A percentile compares a stretch with the other conserved stretches of the same genome.
Evolutionary conservation across 2,797 vertebrate genomes (phyloP).

Genomic region (Periophthalmus magnuspinnatus): DNA sequence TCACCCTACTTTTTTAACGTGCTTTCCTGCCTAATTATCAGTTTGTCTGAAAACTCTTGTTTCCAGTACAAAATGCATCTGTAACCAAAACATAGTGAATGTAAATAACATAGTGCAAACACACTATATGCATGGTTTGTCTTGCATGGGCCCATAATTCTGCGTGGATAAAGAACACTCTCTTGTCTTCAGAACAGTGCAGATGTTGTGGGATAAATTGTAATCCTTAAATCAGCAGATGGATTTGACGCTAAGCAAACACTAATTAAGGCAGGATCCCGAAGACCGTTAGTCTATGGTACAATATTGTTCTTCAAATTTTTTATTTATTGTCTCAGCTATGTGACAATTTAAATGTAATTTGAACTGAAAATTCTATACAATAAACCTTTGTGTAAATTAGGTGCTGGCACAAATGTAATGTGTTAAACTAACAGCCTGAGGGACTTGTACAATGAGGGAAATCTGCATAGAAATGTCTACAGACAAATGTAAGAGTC

Average conservation of each 20-base stretch:
- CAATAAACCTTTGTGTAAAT: not conserved
- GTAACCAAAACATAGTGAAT: slow-evolving; percentile 5
- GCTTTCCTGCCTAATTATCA: not conserved
- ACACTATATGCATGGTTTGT: slow-evolving; percentile 18
- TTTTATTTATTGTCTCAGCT: not conserved
- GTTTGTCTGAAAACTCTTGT: not conserved
- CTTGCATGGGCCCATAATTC: slow-evolving; percentile 26
- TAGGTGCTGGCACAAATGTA: not conserved
- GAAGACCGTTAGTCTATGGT: not conserved
- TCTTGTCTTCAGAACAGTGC: slow-evolving; percentile 18
- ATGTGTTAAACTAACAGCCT: not conserved
- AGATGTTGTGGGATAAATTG: slow-evolving; percentile 21
- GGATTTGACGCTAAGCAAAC: slow-evolving; percentile 32
- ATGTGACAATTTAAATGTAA: not conserved
- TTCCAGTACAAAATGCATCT: not conserved
- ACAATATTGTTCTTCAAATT: too few species aligned
- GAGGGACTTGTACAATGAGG: too few species aligned
- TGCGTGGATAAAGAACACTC: slow-evolving; percentile 23
- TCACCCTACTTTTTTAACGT: not conserved
- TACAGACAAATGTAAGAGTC: not conserved
- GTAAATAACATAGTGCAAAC: not conserved
- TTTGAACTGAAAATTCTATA: not conserved
- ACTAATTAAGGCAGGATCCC: slow-evolving; percentile 34
- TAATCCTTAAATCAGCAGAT: slow-evolving; percentile 38
- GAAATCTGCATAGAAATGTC: not conserved